phyloP scores from a whole-genome alignment of 2,113 vertebrate species.

The Oophaga pumilio region DNA sequence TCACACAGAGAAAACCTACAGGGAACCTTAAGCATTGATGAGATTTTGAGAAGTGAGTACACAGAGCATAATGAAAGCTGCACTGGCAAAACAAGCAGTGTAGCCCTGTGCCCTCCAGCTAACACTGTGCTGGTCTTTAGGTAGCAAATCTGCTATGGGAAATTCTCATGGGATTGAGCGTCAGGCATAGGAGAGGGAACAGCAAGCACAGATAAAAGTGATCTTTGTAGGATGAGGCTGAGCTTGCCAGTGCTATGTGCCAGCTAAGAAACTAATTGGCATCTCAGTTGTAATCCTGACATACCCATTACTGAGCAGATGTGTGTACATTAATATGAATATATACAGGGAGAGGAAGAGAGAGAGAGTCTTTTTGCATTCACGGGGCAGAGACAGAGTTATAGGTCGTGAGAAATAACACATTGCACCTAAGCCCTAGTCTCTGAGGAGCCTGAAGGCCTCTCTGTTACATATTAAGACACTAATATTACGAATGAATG shows the following conservation, averaged over 20 bases:
- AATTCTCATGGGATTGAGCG: slow-evolving; percentile 26
- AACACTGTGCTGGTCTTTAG: slow-evolving; percentile 52
- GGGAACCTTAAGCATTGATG: slow-evolving; percentile 44
- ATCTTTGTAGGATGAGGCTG: slow-evolving; percentile 3
- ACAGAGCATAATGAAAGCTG: slow-evolving; percentile 48
- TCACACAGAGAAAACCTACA: slow-evolving; percentile 22
- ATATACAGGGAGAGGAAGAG: neutral
- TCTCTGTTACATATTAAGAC: no score
- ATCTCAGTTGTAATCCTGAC: slow-evolving; percentile 18
- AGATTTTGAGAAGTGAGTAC: slow-evolving; percentile 35
- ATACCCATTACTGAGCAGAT: slow-evolving; percentile 4
- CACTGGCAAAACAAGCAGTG: slow-evolving; percentile 44
- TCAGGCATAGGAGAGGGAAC: neutral
- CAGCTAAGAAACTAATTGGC: slow-evolving; percentile 36
- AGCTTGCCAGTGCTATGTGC: slow-evolving; percentile 15
- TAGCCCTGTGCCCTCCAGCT: slow-evolving; percentile 50
- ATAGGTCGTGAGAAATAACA: no score
- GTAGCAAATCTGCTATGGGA: slow-evolving; percentile 41
- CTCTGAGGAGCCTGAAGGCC: no score
- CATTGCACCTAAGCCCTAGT: no score
- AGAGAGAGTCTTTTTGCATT: no score
- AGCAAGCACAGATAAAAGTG: slow-evolving; percentile 32
- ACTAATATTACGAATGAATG: no score
- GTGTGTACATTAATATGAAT: neutral
- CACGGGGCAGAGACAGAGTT: no score